Percentiles rank a stretch among this genome's conserved stretches.
These are phyloP conservation scores for Odontothrips loti DNA, from an alignment of 2,888 invertebrate species.

Conservation along the genomic window DNA sequence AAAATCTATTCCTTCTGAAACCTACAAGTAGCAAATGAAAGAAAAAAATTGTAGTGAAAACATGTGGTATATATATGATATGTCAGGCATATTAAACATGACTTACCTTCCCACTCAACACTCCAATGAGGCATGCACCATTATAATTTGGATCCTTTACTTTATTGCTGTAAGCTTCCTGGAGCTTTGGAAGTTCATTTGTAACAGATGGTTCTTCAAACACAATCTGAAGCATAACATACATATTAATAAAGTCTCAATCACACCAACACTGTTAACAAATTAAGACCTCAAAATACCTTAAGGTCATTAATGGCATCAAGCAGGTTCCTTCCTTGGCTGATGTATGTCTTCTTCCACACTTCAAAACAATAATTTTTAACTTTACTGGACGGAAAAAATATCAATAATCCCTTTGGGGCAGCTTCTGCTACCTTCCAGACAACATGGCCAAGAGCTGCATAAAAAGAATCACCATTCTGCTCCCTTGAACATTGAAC, in stretches of 20 bases:
- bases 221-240: not conserved
- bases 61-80: not conserved
- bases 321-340: not conserved
- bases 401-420: not conserved
- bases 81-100: not conserved
- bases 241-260: not conserved
- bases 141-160: not conserved
- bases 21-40: not conserved
- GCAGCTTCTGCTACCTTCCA: not conserved
- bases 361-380: not conserved
- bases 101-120: not conserved
- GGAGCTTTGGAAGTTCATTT: not conserved
- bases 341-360: not conserved
- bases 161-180: not conserved
- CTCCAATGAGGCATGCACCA: not conserved
- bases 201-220: not conserved
- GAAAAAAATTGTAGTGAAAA: not conserved
- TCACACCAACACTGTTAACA: not conserved
- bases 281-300: not conserved
- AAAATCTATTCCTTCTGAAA: not conserved
- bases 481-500: no score
- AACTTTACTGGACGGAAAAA: not conserved
- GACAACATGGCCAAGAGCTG: not conserved
- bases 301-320: not conserved
- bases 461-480: not conserved